Evolutionary conservation across 2,888 invertebrate species (phyloP).

Genomic region (Polydrusus tereticollis): DNA sequence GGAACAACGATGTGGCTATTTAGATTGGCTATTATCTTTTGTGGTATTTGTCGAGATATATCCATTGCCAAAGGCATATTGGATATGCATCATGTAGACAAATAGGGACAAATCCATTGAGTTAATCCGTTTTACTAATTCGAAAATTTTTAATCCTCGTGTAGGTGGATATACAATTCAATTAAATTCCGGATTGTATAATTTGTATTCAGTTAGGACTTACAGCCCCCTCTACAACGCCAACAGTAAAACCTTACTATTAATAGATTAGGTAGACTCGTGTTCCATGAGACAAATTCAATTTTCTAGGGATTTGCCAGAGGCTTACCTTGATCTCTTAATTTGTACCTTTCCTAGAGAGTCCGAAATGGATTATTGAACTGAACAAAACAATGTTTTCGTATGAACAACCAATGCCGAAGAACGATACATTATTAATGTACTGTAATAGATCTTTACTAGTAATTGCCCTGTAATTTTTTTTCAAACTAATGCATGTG

Average conservation of each 20-base stretch:
- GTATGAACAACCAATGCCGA: neutral
- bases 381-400: neutral
- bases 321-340: constrained; percentile 12
- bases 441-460: neutral
- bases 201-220: too few species aligned
- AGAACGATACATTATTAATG: too few species aligned
- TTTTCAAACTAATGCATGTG: neutral
- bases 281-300: constrained; percentile 8
- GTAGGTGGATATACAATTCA: neutral
- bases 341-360: constrained; percentile 11
- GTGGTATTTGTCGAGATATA: too few species aligned
- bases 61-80: too few species aligned
- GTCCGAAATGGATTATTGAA: neutral
- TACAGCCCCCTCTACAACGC: neutral
- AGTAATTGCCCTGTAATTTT: neutral
- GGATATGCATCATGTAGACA: too few species aligned
- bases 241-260: neutral
- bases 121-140: too few species aligned
- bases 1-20: neutral
- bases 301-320: constrained; percentile 8
- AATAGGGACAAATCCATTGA: too few species aligned
- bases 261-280: constrained; percentile 7
- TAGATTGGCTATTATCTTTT: neutral
- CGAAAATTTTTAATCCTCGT: too few species aligned
- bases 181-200: neutral